phyloP scores from a whole-genome alignment of 2,888 invertebrate genomes.

The Drosophila nr. medialis region DNA sequence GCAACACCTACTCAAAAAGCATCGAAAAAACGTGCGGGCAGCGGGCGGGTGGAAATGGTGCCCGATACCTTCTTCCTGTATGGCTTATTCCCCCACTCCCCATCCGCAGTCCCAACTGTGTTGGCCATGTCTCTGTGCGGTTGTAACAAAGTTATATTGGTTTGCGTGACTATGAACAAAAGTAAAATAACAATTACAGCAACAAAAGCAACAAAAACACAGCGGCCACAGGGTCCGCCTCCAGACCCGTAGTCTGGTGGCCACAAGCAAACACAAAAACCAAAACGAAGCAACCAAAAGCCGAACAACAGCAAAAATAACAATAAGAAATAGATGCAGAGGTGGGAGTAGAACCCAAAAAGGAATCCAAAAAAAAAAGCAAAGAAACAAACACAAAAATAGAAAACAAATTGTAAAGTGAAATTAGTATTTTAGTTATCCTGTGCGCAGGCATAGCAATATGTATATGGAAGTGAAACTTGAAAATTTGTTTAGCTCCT shows the following conservation, averaged over 20 bases:
- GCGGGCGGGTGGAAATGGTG: not conserved
- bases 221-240: slow-evolving; percentile 35
- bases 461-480: slow-evolving; percentile 30
- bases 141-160: slow-evolving; percentile 80
- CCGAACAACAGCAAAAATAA: slow-evolving; percentile 47
- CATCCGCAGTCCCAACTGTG: slow-evolving; percentile 46
- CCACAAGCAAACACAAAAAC: slow-evolving; percentile 73
- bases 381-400: slow-evolving; percentile 37
- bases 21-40: slow-evolving; percentile 50
- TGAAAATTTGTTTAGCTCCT: slow-evolving; percentile 50
- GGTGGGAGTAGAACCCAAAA: slow-evolving; percentile 15
- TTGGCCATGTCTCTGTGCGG: slow-evolving; percentile 74
- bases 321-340: slow-evolving; percentile 43
- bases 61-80: slow-evolving; percentile 52
- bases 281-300: slow-evolving; percentile 53
- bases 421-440: slow-evolving; percentile 80
- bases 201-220: slow-evolving; percentile 30
- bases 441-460: slow-evolving; percentile 63
- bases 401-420: slow-evolving; percentile 77
- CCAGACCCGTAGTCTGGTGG: slow-evolving; percentile 22
- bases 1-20: slow-evolving; percentile 77
- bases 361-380: slow-evolving; percentile 9
- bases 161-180: slow-evolving; percentile 79
- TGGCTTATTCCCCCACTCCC: slow-evolving; percentile 50
- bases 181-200: slow-evolving; percentile 78